Conservation (phyloP, 1,140 invertebrate species). For the Dendrolimus kikuchii region DNA sequence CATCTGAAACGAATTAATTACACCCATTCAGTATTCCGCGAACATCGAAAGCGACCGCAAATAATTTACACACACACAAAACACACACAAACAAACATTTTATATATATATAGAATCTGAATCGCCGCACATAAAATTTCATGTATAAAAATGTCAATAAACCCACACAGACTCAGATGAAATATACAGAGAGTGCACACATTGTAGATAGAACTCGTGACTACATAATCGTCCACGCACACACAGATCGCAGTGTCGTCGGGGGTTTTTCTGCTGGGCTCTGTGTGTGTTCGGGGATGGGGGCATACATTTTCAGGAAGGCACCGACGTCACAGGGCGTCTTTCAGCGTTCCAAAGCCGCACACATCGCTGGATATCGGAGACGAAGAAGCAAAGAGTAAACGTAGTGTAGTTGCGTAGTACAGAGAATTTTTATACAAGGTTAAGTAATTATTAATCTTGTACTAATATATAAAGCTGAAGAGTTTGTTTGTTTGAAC, state of each 20-base stretch:
- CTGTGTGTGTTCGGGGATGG: conserved; percentile 33
- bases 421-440: conserved; percentile 17
- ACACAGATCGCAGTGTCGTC: conserved; percentile 31
- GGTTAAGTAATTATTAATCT: neutral
- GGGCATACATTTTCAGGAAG: conserved; percentile 60
- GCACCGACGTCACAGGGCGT: conserved; percentile 59
- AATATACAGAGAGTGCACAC: too few species aligned
- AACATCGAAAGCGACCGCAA: conserved; percentile 31
- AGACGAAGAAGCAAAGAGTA: conserved; percentile 64
- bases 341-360: conserved; percentile 61
- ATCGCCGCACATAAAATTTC: conserved; percentile 44
- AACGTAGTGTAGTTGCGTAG: conserved; percentile 23
- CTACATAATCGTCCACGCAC: conserved; percentile 49
- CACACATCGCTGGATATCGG: conserved; percentile 64
- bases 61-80: conserved; percentile 30
- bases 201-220: conserved; percentile 29
- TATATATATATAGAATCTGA: conserved; percentile 26
- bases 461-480: too few species aligned
- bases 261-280: conserved; percentile 39
- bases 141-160: conserved; percentile 68
- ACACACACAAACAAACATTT: conserved; percentile 12
- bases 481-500: too few species aligned
- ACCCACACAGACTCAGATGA: neutral
- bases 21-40: conserved; percentile 41
- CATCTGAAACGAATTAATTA: conserved; percentile 56